Conservation (phyloP, 2,797 vertebrate species). For the Lepilemur septentrionalis region DNA sequence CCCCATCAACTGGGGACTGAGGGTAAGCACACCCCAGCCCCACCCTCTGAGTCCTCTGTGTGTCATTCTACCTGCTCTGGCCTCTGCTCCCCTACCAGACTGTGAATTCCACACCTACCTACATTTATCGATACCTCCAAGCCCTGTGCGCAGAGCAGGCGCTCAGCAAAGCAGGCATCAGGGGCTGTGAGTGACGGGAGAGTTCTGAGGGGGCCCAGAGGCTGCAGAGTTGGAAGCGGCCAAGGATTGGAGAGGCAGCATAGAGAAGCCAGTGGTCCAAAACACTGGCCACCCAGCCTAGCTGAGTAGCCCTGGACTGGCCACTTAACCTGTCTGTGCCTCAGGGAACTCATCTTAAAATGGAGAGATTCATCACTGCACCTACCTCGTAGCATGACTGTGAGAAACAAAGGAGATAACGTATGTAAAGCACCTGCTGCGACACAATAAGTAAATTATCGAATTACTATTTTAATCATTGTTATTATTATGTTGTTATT, state of each 20-base stretch:
- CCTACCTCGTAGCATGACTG: too few relatives aligned
- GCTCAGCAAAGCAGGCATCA: neutral
- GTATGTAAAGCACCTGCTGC: neutral
- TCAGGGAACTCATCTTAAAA: neutral
- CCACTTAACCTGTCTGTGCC: neutral
- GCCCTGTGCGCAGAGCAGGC: neutral
- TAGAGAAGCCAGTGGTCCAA: neutral
- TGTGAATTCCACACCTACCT: neutral
- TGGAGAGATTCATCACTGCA: neutral
- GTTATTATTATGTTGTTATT: neutral
- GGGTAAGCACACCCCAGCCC: too few relatives aligned
- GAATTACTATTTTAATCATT: neutral
- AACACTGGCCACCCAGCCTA: neutral
- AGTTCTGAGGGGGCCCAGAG: neutral
- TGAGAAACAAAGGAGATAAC: neutral
- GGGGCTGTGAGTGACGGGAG: accelerated
- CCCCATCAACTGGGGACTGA: neutral
- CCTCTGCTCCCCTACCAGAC: neutral
- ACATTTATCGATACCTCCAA: neutral
- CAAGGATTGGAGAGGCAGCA: neutral
- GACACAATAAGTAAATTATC: neutral
- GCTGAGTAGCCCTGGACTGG: neutral
- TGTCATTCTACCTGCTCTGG: neutral
- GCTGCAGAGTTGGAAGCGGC: neutral
- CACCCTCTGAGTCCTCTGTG: too few relatives aligned